Percentiles rank a stretch among this genome's conserved stretches.
Conservation (phyloP, 2,888 invertebrate genomes). For the Diachrysia chrysitis region DNA sequence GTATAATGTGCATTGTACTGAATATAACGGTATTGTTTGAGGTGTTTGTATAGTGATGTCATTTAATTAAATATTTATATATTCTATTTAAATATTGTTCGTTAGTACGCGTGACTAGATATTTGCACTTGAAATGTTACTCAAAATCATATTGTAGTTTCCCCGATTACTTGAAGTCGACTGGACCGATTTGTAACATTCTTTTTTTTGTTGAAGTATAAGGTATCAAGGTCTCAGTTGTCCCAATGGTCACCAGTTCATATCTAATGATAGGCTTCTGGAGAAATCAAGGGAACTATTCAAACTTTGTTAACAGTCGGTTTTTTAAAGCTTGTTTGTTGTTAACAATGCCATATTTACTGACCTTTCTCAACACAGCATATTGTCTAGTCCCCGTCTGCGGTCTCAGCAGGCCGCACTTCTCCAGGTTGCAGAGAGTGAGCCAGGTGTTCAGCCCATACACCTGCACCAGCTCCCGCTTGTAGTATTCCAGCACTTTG, state of each 20-base stretch:
- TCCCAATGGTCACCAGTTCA: too few species aligned
- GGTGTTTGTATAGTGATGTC: not conserved
- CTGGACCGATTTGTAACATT: too few species aligned
- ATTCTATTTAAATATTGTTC: not conserved
- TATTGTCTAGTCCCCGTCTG: constrained; percentile 93
- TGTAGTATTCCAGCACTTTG: constrained; percentile 93
- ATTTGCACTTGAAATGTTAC: not conserved
- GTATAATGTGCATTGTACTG: constrained; percentile 48
- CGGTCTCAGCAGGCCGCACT: constrained; percentile 93
- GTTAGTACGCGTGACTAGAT: not conserved
- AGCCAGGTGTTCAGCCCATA: constrained; percentile 96
- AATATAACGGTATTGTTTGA: not conserved
- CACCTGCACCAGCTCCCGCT: constrained; percentile 91
- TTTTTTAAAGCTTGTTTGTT: too few species aligned
- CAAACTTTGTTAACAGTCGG: too few species aligned
- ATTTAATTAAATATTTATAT: not conserved
- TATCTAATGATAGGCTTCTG: too few species aligned
- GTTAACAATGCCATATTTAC: not conserved
- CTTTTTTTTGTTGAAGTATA: too few species aligned
- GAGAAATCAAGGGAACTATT: too few species aligned
- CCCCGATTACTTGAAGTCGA: too few species aligned
- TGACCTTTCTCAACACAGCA: constrained; percentile 92
- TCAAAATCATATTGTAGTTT: too few species aligned
- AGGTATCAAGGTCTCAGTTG: too few species aligned
- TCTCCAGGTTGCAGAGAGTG: constrained; percentile 95